Evolutionary conservation across 2,797 vertebrate genomes (phyloP), one percentile per base, ranked within the genome.

Genomic region (Erethizon dorsatum): DNA sequence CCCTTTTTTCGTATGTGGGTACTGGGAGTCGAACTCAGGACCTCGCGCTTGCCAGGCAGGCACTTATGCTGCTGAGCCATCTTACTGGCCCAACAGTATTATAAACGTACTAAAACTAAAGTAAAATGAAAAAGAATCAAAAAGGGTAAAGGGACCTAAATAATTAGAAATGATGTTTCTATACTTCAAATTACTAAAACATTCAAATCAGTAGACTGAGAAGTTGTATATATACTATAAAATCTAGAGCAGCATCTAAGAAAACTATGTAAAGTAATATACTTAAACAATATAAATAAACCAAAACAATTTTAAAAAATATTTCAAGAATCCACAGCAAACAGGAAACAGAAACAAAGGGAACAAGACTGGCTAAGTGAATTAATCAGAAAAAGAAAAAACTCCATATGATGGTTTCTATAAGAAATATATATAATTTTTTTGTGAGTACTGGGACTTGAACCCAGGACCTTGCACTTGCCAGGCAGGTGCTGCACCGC

Each of bases 321-420:
- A 12, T 33, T 13, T 13, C 28, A 84, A 82, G 33, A 83, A 50
- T n/a, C 26, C 82, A 91, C 5, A 88, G 45, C 9, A 63, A 78
- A 91, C 31, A 85, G 8, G 61, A 37, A 67, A 61, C 50, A 90
- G n/a, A 83, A 75, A 50, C 4, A 84, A 65, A 65, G 7, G 31
- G 22, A 37, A 69, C 17, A 41, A 91, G 28, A 77, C 41, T 14
- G 33, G 33, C 17, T 57, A 22, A 95, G 37, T 11, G 18, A 31
- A 92, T 73, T 85, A 96, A 94, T 45, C 26, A 47, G 45, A 88
- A 28, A 45, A 59, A 50, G 47, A 50, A 92, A 45, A 50, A 83
- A 77, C 17, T 26, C 52, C 69, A 56, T 31, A 65, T 41, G 26
- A 89, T 31, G 69, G 5, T 79, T 17, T 84, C 50, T 56, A 22